Percentiles rank a stretch among this genome's conserved stretches.
Evolutionary conservation across 2,797 vertebrate genomes (phyloP).

Genomic region (Chiroxiphia lanceolata): DNA sequence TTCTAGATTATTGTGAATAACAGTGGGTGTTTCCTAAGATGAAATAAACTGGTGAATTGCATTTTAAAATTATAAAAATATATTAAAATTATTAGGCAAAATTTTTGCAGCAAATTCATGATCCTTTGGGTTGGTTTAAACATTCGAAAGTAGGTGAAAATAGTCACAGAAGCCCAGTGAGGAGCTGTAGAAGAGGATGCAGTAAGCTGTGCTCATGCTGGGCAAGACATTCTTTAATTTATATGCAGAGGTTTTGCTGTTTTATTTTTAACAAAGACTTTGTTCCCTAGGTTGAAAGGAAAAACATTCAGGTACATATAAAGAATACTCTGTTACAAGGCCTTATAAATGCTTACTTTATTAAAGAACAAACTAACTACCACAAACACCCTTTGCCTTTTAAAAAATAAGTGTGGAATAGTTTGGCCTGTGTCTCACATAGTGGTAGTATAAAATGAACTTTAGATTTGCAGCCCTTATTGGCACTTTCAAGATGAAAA

Average conservation of each 20-base stretch:
- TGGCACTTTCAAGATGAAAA: not conserved
- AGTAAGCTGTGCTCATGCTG: not conserved
- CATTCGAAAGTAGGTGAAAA: slow-evolving; percentile 24
- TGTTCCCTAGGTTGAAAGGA: not conserved
- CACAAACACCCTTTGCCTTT: not conserved
- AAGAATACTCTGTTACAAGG: not conserved
- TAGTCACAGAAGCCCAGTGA: not conserved
- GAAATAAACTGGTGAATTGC: not conserved
- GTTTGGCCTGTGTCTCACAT: not conserved
- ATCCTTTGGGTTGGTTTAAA: not conserved
- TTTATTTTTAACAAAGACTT: not conserved
- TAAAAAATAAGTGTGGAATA: not conserved
- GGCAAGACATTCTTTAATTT: not conserved
- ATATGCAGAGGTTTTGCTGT: not conserved
- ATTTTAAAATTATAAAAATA: not conserved
- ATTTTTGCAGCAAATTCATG: slow-evolving; percentile 7
- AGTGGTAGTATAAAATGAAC: not conserved
- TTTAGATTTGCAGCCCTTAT: not conserved
- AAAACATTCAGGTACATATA: not conserved
- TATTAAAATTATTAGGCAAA: no score
- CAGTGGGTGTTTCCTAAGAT: not conserved
- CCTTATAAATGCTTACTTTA: not conserved
- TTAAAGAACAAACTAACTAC: not conserved
- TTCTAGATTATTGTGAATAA: not conserved
- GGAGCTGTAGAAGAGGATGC: not conserved